These are phyloP conservation scores for Eurystomus gularis DNA, from an alignment of 2,113 vertebrate genomes.

Conservation along the genomic window DNA sequence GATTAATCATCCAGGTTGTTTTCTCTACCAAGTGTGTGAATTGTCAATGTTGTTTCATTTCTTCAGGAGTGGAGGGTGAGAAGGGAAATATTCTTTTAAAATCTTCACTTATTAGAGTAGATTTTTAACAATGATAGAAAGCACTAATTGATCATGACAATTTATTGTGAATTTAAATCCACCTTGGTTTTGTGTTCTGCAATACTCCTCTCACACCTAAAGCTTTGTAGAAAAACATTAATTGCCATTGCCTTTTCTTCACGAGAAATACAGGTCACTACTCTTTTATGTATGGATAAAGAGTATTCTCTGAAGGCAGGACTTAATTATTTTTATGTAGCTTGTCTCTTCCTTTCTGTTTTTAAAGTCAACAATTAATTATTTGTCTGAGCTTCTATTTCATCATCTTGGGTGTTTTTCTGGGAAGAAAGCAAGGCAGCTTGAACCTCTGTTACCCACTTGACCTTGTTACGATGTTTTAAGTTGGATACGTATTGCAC, in stretches of 20 bases:
- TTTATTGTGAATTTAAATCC: slow-evolving; percentile 8
- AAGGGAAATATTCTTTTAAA: neutral
- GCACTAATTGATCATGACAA: neutral
- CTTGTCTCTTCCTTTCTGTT: neutral
- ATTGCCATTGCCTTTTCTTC: neutral
- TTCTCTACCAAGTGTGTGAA: slow-evolving; percentile 23
- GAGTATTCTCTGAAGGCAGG: neutral
- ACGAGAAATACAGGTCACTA: neutral
- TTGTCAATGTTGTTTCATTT: slow-evolving; percentile 48
- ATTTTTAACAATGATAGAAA: slow-evolving; percentile 6
- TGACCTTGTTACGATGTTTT: neutral
- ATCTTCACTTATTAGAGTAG: neutral
- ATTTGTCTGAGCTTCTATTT: slow-evolving; percentile 1
- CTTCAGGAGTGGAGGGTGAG: neutral
- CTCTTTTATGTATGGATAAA: slow-evolving; percentile 21
- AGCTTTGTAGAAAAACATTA: neutral
- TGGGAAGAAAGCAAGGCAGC: neutral
- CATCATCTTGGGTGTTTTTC: neutral
- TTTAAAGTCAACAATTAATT: slow-evolving; percentile 21
- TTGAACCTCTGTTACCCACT: neutral
- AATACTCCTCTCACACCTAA: neutral
- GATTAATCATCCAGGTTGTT: slow-evolving; percentile 64
- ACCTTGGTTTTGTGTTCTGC: neutral
- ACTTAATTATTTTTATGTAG: slow-evolving; percentile 3
- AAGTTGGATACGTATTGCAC: neutral